A percentile compares a stretch with the other conserved stretches of the same genome.
phyloP scores from a whole-genome alignment of 1,140 invertebrate species.

The Paracyclopina nana region DNA sequence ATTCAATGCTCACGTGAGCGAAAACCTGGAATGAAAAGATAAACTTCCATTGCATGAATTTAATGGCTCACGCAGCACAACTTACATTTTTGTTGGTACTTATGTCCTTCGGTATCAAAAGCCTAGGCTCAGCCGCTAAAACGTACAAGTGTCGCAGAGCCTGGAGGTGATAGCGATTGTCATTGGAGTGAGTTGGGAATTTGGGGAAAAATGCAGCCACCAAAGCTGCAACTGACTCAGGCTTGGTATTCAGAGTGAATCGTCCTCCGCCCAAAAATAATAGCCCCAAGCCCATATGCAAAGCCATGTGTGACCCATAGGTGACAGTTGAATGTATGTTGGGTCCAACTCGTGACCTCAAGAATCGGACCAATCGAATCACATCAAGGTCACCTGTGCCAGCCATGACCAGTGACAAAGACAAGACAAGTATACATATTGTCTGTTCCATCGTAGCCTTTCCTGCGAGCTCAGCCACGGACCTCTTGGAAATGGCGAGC shows the following conservation, averaged over 20 bases:
- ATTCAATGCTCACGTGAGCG: constrained; percentile 28
- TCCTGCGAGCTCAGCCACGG: constrained; percentile 60
- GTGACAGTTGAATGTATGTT: constrained; percentile 35
- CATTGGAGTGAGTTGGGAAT: constrained; percentile 84
- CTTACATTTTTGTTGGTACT: constrained; percentile 51
- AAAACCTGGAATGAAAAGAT: constrained; percentile 56
- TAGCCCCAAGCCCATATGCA: constrained; percentile 76
- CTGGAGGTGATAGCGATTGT: constrained; percentile 89
- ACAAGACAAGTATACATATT: constrained; percentile 56
- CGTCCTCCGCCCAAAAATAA: constrained; percentile 82
- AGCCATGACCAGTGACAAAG: constrained; percentile 69
- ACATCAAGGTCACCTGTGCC: constrained; percentile 77
- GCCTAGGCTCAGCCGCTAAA: constrained; percentile 63
- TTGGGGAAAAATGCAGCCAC: constrained; percentile 87
- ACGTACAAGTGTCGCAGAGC: constrained; percentile 88
- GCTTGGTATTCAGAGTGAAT: constrained; percentile 61
- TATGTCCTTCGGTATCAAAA: constrained; percentile 68
- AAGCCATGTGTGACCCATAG: constrained; percentile 81
- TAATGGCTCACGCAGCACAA: too few relatives aligned
- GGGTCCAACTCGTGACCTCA: constrained; percentile 41
- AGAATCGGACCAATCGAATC: constrained; percentile 57
- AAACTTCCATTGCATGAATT: too few relatives aligned
- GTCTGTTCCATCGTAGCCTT: constrained; percentile 73
- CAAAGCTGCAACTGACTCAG: constrained; percentile 62
- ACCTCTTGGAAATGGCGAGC: constrained; percentile 13